Base-by-base conservation (phyloP, 2,113 vertebrate genomes). In the Himantopus leucocephalus region DNA sequence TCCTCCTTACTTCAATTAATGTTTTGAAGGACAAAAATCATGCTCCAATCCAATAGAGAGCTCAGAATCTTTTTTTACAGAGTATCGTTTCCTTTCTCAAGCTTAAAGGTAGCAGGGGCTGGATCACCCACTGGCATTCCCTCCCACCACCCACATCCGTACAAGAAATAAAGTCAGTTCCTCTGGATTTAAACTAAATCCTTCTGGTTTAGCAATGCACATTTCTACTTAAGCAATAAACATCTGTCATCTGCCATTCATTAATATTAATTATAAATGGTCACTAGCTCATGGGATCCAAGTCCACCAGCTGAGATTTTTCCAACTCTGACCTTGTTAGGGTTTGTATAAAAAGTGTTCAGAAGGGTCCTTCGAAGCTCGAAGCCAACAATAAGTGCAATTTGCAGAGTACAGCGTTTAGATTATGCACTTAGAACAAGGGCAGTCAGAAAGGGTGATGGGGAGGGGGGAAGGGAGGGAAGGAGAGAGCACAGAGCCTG, bases 181-280 rank as follows among this genome's bases (percentile, higher is more conserved):
- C 47, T 97, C 86, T 91, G 94, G 67, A 75, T 96, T 97, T 91
- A 89, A 97, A 94, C 70, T 94, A 96, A 97, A 81, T 96, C 91
- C 90, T 97, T 96, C 87, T 94, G 88, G 86, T 94, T 97, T 98
- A 97, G 96, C 96, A 97, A 95, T 97, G 91, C 88, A 93, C 96
- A 96, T 95, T 97, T 98, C 96, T 98, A 95, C 92, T 97, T 98
- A 96, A 94, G 97, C 96, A 98, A 97, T 98, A 98, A 98, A 98
- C 98, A 98, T 98, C 97, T 98, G 97, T 98, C 90, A 56, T 96
- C 97, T 98, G 97, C 95, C 98, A 98, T 97, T 98, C 96, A 98
- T 98, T 97, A 98, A 98, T 98, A 98, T 98, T 98, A 97, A 98
- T 98, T 98, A 98, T 97, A 98, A 98, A 97, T 98, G 96, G 88